Evolutionary conservation across 2,797 vertebrate genomes (phyloP).

Genomic region (Argyrosomus regius): DNA sequence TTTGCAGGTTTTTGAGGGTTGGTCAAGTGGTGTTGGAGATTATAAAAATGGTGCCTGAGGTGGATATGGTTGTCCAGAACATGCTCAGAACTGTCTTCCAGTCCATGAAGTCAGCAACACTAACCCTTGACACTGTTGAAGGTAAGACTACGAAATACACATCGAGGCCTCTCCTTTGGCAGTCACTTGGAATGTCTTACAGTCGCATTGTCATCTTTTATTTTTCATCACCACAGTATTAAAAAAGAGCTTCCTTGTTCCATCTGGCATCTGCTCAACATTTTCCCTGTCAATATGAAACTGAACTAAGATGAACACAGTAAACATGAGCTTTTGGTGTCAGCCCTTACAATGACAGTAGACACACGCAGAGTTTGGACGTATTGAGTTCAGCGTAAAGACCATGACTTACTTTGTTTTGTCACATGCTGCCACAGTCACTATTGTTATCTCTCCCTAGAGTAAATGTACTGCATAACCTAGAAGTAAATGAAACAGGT

Average conservation of each 20-base stretch:
- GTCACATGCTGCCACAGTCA: neutral
- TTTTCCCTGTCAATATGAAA: neutral
- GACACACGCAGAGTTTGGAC: neutral
- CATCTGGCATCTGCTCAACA: neutral
- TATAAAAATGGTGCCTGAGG: slow-evolving; percentile 66
- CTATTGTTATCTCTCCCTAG: slow-evolving; percentile 6
- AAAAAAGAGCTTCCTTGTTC: neutral
- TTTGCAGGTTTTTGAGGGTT: slow-evolving; percentile 77
- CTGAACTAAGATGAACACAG: neutral
- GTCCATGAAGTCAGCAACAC: slow-evolving; percentile 68
- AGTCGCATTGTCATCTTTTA: neutral
- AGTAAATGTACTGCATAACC: neutral
- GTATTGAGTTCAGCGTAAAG: neutral
- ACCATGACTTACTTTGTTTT: neutral
- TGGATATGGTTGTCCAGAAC: slow-evolving; percentile 62
- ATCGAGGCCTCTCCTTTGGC: neutral
- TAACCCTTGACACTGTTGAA: slow-evolving; percentile 52
- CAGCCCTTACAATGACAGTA: neutral
- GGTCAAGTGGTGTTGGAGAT: slow-evolving; percentile 71
- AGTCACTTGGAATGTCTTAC: neutral
- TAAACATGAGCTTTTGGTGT: neutral
- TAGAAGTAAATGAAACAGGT: slow-evolving; percentile 26
- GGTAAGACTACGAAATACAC: slow-evolving; percentile 54
- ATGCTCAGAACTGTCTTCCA: slow-evolving; percentile 69
- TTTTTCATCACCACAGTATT: neutral